Evolutionary conservation across 1,140 invertebrate genomes (phyloP).

Genomic region (Odontomachus brunneus): DNA sequence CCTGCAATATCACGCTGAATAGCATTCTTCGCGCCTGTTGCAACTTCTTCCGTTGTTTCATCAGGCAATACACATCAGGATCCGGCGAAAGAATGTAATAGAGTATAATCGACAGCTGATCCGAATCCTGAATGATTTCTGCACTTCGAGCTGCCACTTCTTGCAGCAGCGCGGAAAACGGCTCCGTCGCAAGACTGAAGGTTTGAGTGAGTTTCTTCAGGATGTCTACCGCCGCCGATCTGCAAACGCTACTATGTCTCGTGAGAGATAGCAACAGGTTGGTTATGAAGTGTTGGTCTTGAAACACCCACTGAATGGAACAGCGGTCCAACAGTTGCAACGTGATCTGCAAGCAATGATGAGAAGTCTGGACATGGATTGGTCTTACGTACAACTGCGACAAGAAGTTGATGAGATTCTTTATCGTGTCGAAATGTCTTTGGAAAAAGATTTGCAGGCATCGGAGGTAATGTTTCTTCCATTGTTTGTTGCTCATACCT

Average conservation of each 20-base stretch:
- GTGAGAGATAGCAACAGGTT: slow-evolving; percentile 80
- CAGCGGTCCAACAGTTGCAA: slow-evolving; percentile 71
- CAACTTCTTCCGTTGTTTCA: slow-evolving; percentile 78
- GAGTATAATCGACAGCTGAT: slow-evolving; percentile 86
- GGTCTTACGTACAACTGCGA: slow-evolving; percentile 81
- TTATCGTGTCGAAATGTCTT: slow-evolving; percentile 76
- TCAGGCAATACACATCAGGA: slow-evolving; percentile 79
- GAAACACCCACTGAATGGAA: slow-evolving; percentile 74
- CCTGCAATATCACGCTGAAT: slow-evolving; percentile 71
- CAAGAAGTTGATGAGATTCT: slow-evolving; percentile 78
- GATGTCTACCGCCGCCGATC: slow-evolving; percentile 75
- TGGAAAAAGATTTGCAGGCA: slow-evolving; percentile 83
- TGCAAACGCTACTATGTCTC: slow-evolving; percentile 73
- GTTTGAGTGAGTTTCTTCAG: slow-evolving; percentile 74
- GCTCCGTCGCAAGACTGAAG: slow-evolving; percentile 70
- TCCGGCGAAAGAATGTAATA: slow-evolving; percentile 85
- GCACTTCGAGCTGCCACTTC: slow-evolving; percentile 77
- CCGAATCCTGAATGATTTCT: slow-evolving; percentile 88
- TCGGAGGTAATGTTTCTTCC: slow-evolving; percentile 78
- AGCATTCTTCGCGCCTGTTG: slow-evolving; percentile 75
- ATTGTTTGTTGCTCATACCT: slow-evolving; percentile 72
- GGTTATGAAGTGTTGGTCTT: slow-evolving; percentile 79
- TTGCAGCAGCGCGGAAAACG: slow-evolving; percentile 76
- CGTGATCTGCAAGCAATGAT: slow-evolving; percentile 78
- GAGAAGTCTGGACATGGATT: slow-evolving; percentile 76